Conservation (phyloP, 2,888 invertebrate species). For the Podotricha telesiphe region DNA sequence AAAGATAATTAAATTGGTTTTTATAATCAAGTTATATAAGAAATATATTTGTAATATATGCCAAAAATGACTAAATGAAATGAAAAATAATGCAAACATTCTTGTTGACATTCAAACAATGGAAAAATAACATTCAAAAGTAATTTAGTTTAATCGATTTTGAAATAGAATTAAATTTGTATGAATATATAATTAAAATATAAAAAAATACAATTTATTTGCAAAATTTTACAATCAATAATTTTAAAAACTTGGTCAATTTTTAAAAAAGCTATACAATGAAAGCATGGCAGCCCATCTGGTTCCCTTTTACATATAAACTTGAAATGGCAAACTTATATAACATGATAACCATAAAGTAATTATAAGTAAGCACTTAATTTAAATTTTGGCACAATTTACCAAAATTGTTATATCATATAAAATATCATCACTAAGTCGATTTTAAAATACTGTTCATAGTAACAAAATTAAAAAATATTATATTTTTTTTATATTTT, state of each 20-base stretch:
- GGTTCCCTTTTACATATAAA: background rate
- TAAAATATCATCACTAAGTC: conserved; percentile 38
- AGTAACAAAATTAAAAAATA: conserved; percentile 14
- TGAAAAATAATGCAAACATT: background rate
- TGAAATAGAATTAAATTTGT: background rate
- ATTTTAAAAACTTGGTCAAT: no score
- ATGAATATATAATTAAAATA: background rate
- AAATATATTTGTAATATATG: background rate
- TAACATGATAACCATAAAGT: conserved; percentile 54
- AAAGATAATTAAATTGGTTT: background rate
- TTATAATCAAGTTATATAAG: background rate
- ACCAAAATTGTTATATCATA: conserved; percentile 55
- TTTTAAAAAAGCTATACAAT: background rate
- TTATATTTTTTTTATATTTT: conserved; percentile 7
- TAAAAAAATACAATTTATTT: background rate
- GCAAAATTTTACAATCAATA: no score
- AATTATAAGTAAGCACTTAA: conserved; percentile 53
- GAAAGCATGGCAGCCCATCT: background rate
- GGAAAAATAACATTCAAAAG: background rate
- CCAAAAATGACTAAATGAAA: background rate
- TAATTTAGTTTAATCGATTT: background rate
- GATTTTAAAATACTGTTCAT: conserved; percentile 38
- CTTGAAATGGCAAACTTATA: conserved; percentile 38
- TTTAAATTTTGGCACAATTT: conserved; percentile 66
- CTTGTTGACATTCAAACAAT: background rate